Evolutionary conservation across 2,113 vertebrate genomes (phyloP).

Genomic region (Oncorhynchus kisutch): DNA sequence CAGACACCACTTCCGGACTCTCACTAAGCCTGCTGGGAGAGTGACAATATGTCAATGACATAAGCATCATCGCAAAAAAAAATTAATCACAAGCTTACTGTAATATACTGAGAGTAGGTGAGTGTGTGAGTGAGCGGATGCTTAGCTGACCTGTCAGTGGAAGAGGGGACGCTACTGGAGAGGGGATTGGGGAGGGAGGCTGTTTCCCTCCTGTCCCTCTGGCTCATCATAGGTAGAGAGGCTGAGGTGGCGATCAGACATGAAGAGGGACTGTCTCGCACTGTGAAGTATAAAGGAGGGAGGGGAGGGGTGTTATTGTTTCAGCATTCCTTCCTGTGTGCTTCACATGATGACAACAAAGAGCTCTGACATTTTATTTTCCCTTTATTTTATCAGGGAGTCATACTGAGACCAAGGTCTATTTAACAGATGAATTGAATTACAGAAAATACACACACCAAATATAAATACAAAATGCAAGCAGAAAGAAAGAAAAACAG

Average conservation of each 20-base stretch:
- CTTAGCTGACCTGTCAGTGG: slow-evolving; percentile 77
- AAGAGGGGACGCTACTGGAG: slow-evolving; percentile 75
- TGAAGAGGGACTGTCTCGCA: slow-evolving; percentile 72
- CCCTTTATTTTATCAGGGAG: no score
- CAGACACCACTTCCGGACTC: slow-evolving; percentile 76
- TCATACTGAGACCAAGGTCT: no score
- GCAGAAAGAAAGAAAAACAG: no score
- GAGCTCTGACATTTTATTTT: neutral
- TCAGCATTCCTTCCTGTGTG: neutral
- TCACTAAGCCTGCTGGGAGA: slow-evolving; percentile 58
- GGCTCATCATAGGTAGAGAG: slow-evolving; percentile 72
- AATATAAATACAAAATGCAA: no score
- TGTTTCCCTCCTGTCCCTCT: slow-evolving; percentile 73
- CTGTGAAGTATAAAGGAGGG: slow-evolving; percentile 75
- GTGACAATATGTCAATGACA: neutral
- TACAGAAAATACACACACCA: no score
- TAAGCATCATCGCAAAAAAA: neutral
- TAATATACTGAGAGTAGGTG: no score
- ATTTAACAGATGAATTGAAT: no score
- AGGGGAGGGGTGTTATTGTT: neutral
- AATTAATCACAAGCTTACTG: no score
- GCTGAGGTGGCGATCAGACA: slow-evolving; percentile 58
- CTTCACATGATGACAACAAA: neutral
- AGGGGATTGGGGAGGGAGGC: slow-evolving; percentile 49
- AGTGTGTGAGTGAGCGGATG: neutral